A percentile compares a stretch with the other conserved stretches of the same genome.
Conservation (phyloP, 2,888 invertebrate genomes). For the Crocallis elinguaria region DNA sequence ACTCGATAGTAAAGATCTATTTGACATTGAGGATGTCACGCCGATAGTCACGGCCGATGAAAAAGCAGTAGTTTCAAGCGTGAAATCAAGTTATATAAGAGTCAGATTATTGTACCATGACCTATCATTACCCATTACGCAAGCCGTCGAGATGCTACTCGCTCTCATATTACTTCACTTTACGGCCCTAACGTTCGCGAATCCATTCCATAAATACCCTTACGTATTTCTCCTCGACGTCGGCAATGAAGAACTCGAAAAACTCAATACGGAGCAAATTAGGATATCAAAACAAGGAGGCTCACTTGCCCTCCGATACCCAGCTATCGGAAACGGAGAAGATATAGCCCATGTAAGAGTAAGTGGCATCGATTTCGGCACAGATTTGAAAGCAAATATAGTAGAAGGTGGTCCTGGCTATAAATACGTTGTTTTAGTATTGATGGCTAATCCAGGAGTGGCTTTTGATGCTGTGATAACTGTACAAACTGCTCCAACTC, state of each 20-base stretch:
- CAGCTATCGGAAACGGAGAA: constrained; percentile 67
- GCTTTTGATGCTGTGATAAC: constrained; percentile 73
- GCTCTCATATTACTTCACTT: constrained; percentile 63
- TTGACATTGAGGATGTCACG: constrained; percentile 69
- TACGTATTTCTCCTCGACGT: constrained; percentile 74
- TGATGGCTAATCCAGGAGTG: constrained; percentile 67
- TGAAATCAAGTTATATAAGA: constrained; percentile 74
- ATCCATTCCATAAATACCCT: constrained; percentile 75
- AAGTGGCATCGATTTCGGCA: constrained; percentile 75
- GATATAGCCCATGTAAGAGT: constrained; percentile 74
- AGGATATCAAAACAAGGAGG: constrained; percentile 74
- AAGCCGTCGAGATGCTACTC: constrained; percentile 44
- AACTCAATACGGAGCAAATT: constrained; percentile 70
- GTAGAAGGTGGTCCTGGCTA: constrained; percentile 77
- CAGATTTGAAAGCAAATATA: constrained; percentile 72
- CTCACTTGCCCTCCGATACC: constrained; percentile 71
- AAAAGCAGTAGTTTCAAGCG: constrained; percentile 69
- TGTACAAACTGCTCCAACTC: constrained; percentile 59
- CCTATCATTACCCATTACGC: constrained; percentile 52
- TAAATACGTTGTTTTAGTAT: constrained; percentile 71
- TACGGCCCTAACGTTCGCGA: constrained; percentile 51
- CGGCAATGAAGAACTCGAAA: constrained; percentile 77
- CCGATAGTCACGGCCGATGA: constrained; percentile 61
- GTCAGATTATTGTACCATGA: constrained; percentile 65
- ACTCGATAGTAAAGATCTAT: constrained; percentile 45